These are phyloP conservation scores for Petromus typicus DNA, from an alignment of 2,113 vertebrate genomes.

Conservation along the genomic window DNA sequence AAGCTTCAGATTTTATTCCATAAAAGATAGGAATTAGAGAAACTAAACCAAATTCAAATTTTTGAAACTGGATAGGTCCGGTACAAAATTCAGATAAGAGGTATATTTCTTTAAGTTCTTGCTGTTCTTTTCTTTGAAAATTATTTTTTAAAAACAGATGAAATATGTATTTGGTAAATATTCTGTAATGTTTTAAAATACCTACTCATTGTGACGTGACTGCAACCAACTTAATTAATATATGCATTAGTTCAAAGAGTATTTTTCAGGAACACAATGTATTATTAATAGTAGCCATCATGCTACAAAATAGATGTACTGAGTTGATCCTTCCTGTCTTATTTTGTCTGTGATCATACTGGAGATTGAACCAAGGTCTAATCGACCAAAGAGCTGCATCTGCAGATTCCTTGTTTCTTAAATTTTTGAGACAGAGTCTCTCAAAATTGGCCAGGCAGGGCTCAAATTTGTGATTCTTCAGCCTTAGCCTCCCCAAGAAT, in stretches of 20 bases:
- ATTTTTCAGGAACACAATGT: not conserved
- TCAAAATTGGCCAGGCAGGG: too few relatives aligned
- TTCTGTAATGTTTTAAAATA: not conserved
- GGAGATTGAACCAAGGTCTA: not conserved
- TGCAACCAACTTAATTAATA: not conserved
- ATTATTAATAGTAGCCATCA: not conserved
- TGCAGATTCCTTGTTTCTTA: not conserved
- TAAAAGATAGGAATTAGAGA: not conserved
- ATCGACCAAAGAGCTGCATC: not conserved
- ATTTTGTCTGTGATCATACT: not conserved
- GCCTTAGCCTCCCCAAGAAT: not conserved
- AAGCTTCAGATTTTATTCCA: not conserved
- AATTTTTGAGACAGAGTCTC: too few relatives aligned
- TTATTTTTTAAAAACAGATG: not conserved
- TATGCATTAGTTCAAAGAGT: not conserved
- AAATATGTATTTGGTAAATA: not conserved
- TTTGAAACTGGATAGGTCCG: not conserved
- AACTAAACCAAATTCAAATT: conserved; percentile 11
- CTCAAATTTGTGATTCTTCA: not conserved
- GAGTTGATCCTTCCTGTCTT: not conserved
- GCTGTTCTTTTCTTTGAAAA: not conserved
- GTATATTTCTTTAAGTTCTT: not conserved
- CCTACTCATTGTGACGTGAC: not conserved
- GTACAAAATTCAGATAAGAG: not conserved
- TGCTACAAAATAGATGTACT: not conserved